Conservation (phyloP, 2,797 vertebrate genomes). For the Manis javanica region DNA sequence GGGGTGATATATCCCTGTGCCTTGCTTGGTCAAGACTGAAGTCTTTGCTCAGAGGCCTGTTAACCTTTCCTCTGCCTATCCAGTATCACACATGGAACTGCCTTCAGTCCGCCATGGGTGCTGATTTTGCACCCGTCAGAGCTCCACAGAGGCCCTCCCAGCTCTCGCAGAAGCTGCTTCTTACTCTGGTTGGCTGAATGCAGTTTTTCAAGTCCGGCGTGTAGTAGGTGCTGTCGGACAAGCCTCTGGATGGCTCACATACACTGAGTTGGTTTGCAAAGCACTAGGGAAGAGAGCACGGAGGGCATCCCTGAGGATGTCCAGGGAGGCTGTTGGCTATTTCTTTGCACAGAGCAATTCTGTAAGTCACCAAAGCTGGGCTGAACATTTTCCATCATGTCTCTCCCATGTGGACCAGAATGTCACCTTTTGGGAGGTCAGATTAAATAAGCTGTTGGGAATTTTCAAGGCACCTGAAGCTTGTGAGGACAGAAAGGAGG, state of each 20-base stretch:
- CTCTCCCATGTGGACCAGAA: background rate
- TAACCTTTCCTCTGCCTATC: background rate
- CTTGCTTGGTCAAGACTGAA: constrained; percentile 10
- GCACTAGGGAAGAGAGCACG: background rate
- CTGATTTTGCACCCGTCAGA: background rate
- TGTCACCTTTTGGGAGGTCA: constrained; percentile 28
- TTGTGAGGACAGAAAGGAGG: background rate
- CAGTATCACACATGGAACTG: background rate
- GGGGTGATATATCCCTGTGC: constrained; percentile 30
- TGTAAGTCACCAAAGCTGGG: background rate
- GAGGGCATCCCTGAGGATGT: background rate
- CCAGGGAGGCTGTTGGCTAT: background rate
- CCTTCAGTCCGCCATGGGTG: background rate
- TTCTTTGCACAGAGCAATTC: background rate
- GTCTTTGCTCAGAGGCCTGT: constrained; percentile 14
- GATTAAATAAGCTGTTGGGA: constrained; percentile 22
- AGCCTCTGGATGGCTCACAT: background rate
- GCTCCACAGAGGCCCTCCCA: accelerated
- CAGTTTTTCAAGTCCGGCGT: background rate
- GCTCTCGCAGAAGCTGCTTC: background rate
- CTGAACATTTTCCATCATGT: background rate
- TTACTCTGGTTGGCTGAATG: background rate
- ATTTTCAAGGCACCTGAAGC: constrained; percentile 4
- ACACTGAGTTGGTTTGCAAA: background rate
- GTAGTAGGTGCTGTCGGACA: background rate